These are phyloP conservation scores for Heteronetta atricapilla DNA, from an alignment of 2,113 vertebrate species.

Conservation along the genomic window DNA sequence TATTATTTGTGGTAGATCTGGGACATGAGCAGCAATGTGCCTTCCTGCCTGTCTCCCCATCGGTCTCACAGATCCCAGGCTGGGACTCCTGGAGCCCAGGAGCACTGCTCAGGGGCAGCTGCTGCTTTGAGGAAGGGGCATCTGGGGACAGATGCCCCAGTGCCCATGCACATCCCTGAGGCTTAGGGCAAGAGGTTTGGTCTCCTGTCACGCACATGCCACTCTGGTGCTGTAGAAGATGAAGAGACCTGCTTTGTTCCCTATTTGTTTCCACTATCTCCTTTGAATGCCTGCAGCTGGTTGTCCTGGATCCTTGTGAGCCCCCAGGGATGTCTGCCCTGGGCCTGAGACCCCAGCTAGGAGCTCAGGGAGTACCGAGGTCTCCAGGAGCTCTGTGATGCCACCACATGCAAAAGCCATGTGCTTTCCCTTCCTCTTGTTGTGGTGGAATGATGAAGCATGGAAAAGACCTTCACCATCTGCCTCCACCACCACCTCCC, in stretches of 20 bases:
- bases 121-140: neutral
- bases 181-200: neutral
- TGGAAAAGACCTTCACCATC: neutral
- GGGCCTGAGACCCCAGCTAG: neutral
- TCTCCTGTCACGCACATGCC: neutral
- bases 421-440: fast-evolving
- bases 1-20: neutral
- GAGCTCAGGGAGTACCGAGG: neutral
- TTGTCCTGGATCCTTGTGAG: neutral
- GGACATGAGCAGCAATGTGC: neutral
- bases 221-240: neutral
- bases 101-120: neutral
- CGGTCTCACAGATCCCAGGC: neutral
- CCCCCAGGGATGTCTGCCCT: neutral
- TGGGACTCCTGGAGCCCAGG: neutral
- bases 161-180: too few relatives aligned
- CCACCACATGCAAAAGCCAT: neutral
- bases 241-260: neutral
- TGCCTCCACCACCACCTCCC: neutral
- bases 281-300: neutral
- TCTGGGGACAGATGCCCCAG: neutral
- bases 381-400: neutral
- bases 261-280: neutral
- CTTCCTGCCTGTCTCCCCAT: neutral
- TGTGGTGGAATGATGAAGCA: neutral